A percentile compares a stretch with the other conserved stretches of the same genome.
phyloP scores from a whole-genome alignment of 92 coral and sea anemone genomes.

The Pocillopora meandrina region DNA sequence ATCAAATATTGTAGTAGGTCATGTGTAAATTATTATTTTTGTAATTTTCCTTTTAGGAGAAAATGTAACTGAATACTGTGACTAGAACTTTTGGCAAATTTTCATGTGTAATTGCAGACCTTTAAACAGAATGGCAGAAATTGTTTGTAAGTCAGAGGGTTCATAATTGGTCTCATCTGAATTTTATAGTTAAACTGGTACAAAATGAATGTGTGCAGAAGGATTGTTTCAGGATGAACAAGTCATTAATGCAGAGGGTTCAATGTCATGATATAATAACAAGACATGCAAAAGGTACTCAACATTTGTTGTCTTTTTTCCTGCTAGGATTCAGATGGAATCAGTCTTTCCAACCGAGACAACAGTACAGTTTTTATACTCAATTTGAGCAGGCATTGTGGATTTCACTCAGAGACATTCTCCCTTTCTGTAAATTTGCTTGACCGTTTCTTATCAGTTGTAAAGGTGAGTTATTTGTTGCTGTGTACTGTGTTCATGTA shows the following conservation, averaged over 20 bases:
- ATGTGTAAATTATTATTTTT: not conserved
- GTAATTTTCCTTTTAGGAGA: not conserved
- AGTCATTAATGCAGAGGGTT: no score
- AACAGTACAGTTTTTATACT: conserved; percentile 78
- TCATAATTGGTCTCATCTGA: no score
- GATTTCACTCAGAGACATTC: conserved; percentile 95
- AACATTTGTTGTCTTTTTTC: not conserved
- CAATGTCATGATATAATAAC: no score
- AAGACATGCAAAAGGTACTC: not conserved
- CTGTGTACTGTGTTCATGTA: not conserved
- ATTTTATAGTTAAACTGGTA: no score
- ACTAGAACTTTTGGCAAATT: no score
- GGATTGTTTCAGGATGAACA: no score
- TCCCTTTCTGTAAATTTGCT: conserved; percentile 91
- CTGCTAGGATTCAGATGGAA: conserved; percentile 75
- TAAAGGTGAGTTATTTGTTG: conserved; percentile 70
- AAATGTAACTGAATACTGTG: not conserved
- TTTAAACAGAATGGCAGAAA: no score
- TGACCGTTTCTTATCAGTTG: conserved; percentile 88
- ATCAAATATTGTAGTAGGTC: not conserved
- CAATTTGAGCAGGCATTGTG: conserved; percentile 88
- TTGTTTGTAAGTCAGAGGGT: no score
- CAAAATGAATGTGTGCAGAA: no score
- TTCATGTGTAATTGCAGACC: no score
- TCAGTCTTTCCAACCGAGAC: conserved; percentile 90